Conservation (phyloP, 2,797 vertebrate species). For the Coluber constrictor region DNA sequence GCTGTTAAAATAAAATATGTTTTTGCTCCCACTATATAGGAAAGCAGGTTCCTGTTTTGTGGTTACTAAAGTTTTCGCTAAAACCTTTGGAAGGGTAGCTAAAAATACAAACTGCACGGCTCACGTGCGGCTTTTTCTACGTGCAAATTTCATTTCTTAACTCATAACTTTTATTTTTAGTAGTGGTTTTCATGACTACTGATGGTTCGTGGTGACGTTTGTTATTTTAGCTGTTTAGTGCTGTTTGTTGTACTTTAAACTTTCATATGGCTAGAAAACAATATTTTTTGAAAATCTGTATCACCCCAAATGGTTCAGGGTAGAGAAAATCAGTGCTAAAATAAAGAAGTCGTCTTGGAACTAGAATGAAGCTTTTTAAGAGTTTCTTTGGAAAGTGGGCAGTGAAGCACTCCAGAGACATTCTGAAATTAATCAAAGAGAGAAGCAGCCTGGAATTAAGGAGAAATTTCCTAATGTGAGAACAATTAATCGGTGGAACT, state of each 20-base stretch:
- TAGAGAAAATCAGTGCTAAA: neutral
- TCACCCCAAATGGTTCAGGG: no score
- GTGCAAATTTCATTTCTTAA: neutral
- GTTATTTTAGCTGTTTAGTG: neutral
- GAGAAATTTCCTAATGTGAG: neutral
- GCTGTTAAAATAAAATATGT: neutral
- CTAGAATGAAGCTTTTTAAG: neutral
- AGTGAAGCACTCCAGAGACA: neutral
- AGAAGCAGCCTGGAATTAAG: neutral
- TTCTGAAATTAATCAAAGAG: neutral
- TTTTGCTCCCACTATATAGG: neutral
- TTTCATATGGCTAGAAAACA: neutral
- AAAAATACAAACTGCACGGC: neutral
- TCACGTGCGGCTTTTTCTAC: no score
- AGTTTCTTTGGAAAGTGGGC: neutral
- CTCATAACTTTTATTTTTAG: neutral
- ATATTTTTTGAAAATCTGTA: neutral
- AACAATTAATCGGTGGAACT: neutral
- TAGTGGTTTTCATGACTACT: neutral
- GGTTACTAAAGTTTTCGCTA: neutral
- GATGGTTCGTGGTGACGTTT: neutral
- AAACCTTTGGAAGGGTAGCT: neutral
- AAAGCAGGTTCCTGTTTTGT: neutral
- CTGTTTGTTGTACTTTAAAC: neutral
- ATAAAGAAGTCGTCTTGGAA: neutral